phyloP scores from a whole-genome alignment of 2,113 vertebrate species.

The Sterrhoptilus dennistouni region DNA sequence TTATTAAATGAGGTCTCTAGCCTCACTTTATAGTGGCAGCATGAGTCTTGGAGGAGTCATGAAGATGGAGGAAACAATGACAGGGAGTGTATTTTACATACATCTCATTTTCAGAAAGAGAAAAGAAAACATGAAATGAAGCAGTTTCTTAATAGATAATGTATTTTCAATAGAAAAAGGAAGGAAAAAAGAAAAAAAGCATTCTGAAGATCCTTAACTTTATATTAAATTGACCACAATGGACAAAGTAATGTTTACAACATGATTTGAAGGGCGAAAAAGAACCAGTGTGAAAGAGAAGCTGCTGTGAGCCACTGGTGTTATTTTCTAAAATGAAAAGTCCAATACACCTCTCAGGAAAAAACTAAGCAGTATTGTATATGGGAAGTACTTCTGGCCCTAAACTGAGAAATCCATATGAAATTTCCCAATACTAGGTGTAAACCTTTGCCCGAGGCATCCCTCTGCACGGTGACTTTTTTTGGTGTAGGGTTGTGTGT shows the following conservation, averaged over 20 bases:
- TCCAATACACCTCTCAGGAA: background rate
- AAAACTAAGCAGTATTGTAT: background rate
- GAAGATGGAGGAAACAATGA: background rate
- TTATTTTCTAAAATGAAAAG: background rate
- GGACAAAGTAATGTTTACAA: background rate
- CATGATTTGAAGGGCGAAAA: background rate
- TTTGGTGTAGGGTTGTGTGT: fast-evolving
- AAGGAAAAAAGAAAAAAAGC: background rate
- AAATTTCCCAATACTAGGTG: background rate
- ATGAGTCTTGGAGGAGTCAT: background rate
- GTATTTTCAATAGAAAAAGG: background rate
- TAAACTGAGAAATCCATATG: background rate
- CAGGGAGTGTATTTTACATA: slow-evolving; percentile 5
- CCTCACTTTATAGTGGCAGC: background rate
- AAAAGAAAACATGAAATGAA: slow-evolving; percentile 26
- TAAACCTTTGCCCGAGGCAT: background rate
- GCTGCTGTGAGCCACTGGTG: background rate
- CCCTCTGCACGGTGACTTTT: fast-evolving
- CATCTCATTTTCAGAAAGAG: slow-evolving; percentile 26
- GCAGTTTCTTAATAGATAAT: background rate
- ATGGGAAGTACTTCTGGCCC: background rate
- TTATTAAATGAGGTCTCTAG: slow-evolving; percentile 9
- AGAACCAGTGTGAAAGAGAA: background rate
- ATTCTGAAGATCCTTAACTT: background rate
- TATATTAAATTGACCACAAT: background rate